Evolutionary conservation across 1,140 invertebrate species (phyloP), one percentile per base, ranked within the genome.

Genomic region (Heliconius hewitsoni): DNA sequence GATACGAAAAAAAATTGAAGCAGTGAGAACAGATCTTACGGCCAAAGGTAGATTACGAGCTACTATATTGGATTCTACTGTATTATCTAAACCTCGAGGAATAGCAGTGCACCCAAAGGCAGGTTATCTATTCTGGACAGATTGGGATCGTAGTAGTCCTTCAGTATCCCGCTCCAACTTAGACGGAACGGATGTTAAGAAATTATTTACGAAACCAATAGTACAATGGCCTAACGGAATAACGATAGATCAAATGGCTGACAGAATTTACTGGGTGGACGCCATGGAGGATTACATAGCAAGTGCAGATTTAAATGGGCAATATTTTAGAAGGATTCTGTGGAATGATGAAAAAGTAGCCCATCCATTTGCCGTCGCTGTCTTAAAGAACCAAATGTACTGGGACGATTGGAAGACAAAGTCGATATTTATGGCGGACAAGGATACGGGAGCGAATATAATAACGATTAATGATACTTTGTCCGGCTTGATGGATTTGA

Each of bases 101-200:
- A 98, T 99, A 74, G 98, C 97, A 0, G 96, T 99, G 0, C 98
- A 99, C 95, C 98, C 98, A 0, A 95, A 95, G 82, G 96, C 96
- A 77, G 98, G 98, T 19, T 98, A 97, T 84, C 95, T 99, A 86
- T 99, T 98, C 87, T 98, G 98, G 98, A 98, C 98, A 0, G 98
- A 99, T 91, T 99, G 98, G 98, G 97, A 98, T 23, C 95, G 95
- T 18, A 95, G 93, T 50, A 96, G 96, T 81, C 97, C 98, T 0
- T 96, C 97, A 1, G 97, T 99, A 23, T 98, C 97, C 50, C 92
- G 98, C 71, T 97, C 98, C 2, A 97, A 97, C 87, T 95, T 99
- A 79, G 98, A 99, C 92, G 98, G 98, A 0, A 95, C 93, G 0
- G 95, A 98, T 82, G 95, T 97, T 3, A 96, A 95, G 77, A 95